A percentile compares a stretch with the other conserved stretches of the same genome.
Conservation (phyloP, 1,140 invertebrate genomes). For the Goniozus legneri region DNA sequence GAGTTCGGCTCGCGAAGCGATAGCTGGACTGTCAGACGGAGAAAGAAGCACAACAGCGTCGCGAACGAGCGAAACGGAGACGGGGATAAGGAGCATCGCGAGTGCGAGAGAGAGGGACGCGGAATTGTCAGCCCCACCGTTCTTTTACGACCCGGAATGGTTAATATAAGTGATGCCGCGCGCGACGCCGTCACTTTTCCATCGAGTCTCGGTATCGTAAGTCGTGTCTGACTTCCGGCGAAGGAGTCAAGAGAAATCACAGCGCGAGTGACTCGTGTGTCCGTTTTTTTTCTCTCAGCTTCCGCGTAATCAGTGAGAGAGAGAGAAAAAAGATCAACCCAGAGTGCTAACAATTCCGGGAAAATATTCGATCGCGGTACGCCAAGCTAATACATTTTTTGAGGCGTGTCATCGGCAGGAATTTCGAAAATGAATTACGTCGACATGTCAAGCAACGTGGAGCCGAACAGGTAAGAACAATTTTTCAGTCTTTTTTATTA, state of each 20-base stretch:
- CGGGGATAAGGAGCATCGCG: neutral
- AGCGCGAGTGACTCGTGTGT: too few species aligned
- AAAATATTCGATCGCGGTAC: too few species aligned
- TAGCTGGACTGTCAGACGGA: too few species aligned
- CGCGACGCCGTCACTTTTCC: neutral
- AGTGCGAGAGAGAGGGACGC: neutral
- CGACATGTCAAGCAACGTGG: neutral
- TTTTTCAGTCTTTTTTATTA: too few species aligned
- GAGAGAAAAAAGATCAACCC: neutral
- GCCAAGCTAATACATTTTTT: too few species aligned
- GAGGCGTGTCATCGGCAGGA: neutral
- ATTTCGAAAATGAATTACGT: neutral
- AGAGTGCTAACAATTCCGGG: too few species aligned
- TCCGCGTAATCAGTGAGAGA: neutral
- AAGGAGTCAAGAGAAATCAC: neutral
- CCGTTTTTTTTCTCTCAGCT: neutral
- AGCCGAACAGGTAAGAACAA: neutral
- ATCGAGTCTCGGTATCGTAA: neutral
- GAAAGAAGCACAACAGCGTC: too few species aligned
- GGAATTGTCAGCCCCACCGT: too few species aligned
- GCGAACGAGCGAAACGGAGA: neutral
- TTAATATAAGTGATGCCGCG: neutral
- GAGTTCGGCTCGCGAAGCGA: neutral
- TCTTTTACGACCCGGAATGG: neutral
- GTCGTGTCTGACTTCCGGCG: neutral